Conservation (phyloP, 1,140 invertebrate genomes). For the Drosophila tani region DNA sequence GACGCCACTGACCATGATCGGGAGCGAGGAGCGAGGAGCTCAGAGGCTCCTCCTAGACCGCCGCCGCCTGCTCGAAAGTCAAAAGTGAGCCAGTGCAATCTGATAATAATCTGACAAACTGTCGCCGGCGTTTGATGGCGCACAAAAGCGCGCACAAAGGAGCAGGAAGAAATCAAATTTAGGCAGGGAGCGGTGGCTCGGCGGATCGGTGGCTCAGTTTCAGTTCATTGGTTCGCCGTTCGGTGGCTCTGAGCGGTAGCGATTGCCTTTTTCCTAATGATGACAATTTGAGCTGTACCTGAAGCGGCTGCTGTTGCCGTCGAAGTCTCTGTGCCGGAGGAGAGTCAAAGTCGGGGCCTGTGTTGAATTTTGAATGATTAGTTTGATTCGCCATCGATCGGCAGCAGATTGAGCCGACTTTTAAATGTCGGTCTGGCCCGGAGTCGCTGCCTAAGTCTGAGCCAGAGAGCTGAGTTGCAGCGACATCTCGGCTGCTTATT, state of each 20-base stretch:
- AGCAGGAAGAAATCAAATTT: slow-evolving; percentile 83
- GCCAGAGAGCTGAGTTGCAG: slow-evolving; percentile 51
- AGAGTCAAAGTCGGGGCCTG: slow-evolving; percentile 65
- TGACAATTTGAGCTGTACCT: slow-evolving; percentile 78
- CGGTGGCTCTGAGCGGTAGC: slow-evolving; percentile 65
- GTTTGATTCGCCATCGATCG: slow-evolving; percentile 81
- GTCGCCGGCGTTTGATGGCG: slow-evolving; percentile 81
- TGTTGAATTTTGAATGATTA: slow-evolving; percentile 85
- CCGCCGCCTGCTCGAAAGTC: slow-evolving; percentile 64
- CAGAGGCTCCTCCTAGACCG: slow-evolving; percentile 51
- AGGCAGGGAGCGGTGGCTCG: slow-evolving; percentile 57
- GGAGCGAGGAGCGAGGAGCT: slow-evolving; percentile 2
- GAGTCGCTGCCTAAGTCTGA: slow-evolving; percentile 24
- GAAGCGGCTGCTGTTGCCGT: slow-evolving; percentile 13
- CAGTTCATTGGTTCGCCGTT: slow-evolving; percentile 14
- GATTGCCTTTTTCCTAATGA: slow-evolving; percentile 84
- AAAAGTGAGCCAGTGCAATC: slow-evolving; percentile 84
- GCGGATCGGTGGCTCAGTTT: slow-evolving; percentile 16
- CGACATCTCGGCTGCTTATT: slow-evolving; percentile 81
- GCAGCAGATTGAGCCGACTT: slow-evolving; percentile 81
- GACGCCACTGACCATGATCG: slow-evolving; percentile 53
- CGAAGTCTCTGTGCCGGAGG: slow-evolving; percentile 4
- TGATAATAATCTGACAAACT: slow-evolving; percentile 85
- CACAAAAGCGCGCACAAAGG: slow-evolving; percentile 76
- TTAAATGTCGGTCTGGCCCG: slow-evolving; percentile 66